Conservation (phyloP, 2,888 invertebrate species). For the Oscheius myriophilus region DNA sequence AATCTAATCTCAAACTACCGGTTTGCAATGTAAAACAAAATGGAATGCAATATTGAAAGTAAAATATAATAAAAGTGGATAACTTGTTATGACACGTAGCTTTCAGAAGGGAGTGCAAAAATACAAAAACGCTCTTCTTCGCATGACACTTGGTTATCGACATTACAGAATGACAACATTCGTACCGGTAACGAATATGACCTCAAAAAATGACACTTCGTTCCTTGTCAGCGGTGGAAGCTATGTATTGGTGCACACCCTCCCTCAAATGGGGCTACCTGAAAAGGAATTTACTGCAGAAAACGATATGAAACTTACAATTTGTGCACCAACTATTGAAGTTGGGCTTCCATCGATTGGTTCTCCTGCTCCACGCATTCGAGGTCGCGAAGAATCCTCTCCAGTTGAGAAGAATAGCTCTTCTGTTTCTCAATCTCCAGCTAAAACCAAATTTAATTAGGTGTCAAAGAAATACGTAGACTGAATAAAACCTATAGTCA, state of each 20-base stretch:
- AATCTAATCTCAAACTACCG: background rate
- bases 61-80: background rate
- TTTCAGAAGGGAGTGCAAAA: conserved; percentile 18
- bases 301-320: background rate
- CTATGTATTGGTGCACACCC: conserved; percentile 17
- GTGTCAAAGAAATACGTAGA: background rate
- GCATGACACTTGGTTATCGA: no score
- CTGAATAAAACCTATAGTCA: no score
- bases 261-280: conserved; percentile 22
- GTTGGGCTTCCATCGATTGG: background rate
- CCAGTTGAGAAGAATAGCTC: conserved; percentile 15
- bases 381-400: conserved; percentile 15
- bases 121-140: conserved; percentile 8
- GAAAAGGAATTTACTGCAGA: background rate
- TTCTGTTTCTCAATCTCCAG: conserved; percentile 22
- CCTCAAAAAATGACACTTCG: background rate
- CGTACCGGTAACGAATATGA: background rate
- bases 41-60: background rate
- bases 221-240: background rate
- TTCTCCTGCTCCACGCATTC: conserved; percentile 19
- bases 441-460: background rate
- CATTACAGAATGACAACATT: conserved; percentile 19
- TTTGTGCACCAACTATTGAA: conserved; percentile 2
- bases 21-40: background rate
- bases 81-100: conserved; percentile 24